Percentiles rank a stretch among this genome's conserved stretches.
Conservation (phyloP, 2,797 vertebrate species). For the Neoniphon sammara region DNA sequence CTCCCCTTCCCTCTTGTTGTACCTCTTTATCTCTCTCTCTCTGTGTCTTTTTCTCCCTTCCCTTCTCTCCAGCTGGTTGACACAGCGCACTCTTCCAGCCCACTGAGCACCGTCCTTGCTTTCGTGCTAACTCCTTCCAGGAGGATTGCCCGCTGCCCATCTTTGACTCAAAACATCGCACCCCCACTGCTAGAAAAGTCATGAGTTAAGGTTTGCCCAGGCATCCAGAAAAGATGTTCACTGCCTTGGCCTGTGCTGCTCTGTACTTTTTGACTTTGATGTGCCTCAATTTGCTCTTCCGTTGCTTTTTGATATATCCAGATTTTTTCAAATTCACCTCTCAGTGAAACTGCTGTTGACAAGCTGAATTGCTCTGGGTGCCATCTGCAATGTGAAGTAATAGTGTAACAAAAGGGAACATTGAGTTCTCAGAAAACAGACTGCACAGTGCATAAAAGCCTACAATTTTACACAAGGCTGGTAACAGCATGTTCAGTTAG, state of each 20-base stretch:
- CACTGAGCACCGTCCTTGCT: conserved; percentile 30
- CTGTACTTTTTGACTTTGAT: background rate
- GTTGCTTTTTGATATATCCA: background rate
- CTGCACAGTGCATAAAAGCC: background rate
- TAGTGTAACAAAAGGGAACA: background rate
- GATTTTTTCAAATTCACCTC: background rate
- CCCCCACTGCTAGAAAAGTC: conserved; percentile 30
- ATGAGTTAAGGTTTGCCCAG: conserved; percentile 44
- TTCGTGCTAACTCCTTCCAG: conserved; percentile 34
- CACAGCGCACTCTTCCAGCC: conserved; percentile 29
- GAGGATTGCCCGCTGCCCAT: conserved; percentile 12
- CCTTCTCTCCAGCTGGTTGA: conserved; percentile 25
- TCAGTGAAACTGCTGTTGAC: background rate
- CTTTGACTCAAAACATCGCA: conserved; percentile 38
- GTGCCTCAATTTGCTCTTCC: background rate
- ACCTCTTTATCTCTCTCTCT: background rate
- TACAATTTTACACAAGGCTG: no score
- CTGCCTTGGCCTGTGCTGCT: background rate
- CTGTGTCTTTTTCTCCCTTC: background rate
- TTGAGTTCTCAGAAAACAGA: background rate
- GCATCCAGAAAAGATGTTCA: conserved; percentile 38
- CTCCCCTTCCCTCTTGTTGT: background rate
- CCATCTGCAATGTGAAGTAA: conserved; percentile 1
- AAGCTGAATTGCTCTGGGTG: background rate
- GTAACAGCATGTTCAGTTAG: no score